Percentiles rank a stretch among this genome's conserved stretches.
Evolutionary conservation across 1,140 invertebrate species (phyloP).

Genomic region (Bombus waltoni): DNA sequence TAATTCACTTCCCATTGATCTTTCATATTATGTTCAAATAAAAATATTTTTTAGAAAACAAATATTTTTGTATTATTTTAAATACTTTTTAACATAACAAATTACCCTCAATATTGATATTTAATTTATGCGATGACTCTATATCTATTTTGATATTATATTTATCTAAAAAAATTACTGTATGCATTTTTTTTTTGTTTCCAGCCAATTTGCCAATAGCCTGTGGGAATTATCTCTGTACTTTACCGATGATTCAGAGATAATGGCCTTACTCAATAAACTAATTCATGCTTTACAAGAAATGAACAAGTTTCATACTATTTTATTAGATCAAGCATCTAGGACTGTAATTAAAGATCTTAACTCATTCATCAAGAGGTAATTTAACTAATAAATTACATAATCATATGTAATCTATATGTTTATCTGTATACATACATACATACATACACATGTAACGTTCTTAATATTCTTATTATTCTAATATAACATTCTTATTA

Average conservation of each 20-base stretch:
- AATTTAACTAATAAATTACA: constrained; percentile 53
- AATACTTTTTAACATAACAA: constrained; percentile 48
- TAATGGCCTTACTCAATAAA: constrained; percentile 88
- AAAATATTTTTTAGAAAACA: neutral
- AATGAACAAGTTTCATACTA: constrained; percentile 96
- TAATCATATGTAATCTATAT: no score
- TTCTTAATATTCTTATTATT: neutral
- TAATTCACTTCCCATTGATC: neutral
- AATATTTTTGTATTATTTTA: neutral
- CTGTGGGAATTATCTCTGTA: constrained; percentile 92
- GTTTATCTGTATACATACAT: neutral
- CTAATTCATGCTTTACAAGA: constrained; percentile 91
- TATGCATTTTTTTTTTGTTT: constrained; percentile 61
- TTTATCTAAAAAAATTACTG: constrained; percentile 49
- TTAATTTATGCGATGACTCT: neutral
- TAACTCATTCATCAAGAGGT: constrained; percentile 93
- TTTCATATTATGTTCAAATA: neutral
- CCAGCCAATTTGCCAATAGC: constrained; percentile 90
- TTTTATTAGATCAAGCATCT: constrained; percentile 94
- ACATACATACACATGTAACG: no score
- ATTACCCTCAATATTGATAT: constrained; percentile 32
- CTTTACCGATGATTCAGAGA: constrained; percentile 88
- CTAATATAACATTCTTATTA: constrained; percentile 7
- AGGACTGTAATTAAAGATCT: constrained; percentile 95
- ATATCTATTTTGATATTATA: constrained; percentile 8